Evolutionary conservation across 2,113 vertebrate species (phyloP), one percentile per base, ranked within the genome.

Genomic region (Lynx canadensis): DNA sequence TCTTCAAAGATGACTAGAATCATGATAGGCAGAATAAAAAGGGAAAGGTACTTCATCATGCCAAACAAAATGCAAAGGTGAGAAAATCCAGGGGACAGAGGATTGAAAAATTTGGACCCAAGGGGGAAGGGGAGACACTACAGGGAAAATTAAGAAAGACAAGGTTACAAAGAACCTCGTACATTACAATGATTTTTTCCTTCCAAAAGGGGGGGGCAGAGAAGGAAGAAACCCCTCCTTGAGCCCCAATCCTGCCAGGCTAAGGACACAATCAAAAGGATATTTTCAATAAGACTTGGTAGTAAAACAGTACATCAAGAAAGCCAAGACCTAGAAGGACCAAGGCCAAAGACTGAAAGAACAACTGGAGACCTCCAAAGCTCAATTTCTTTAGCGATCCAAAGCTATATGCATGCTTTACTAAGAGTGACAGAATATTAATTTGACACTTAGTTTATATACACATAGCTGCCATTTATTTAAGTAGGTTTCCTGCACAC

Each of bases 401-500:
- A 82, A 65, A 96, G n/a, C 66, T 45, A 57, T 29, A 11, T 38
- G 31, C n/a, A 48, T 41, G 1, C 10, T 33, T 76, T 33, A 71
- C 13, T 48, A 68, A 36, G 50, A 93, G 78, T 48, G 31, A 21
- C 29, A 16, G 12, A 45, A 15, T 48, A 18, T 38, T n/a, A 31
- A 9, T 79, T 68, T 83, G 76, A 96, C 16, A 33, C 55, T 45
- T 63, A 14, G 13, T 74, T 65, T 29, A 76, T 60, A 18, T 65
- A 41, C 85, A 74, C 52, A 84, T 25, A 74, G 66, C 69, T 87
- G 18, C 55, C 85, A 93, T 25, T 33, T 78, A 60, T 52, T 91
- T 94, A 97, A 85, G 18, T n/a, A 69, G 10, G 19, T 55, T 92
- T 96, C 92, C 86, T 89, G 18, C 16, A 83, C 21, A 63, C 10